Evolutionary conservation across 2,888 invertebrate genomes (phyloP), one percentile per base, ranked within the genome.

Genomic region (Lordiphosa fenestrarum): DNA sequence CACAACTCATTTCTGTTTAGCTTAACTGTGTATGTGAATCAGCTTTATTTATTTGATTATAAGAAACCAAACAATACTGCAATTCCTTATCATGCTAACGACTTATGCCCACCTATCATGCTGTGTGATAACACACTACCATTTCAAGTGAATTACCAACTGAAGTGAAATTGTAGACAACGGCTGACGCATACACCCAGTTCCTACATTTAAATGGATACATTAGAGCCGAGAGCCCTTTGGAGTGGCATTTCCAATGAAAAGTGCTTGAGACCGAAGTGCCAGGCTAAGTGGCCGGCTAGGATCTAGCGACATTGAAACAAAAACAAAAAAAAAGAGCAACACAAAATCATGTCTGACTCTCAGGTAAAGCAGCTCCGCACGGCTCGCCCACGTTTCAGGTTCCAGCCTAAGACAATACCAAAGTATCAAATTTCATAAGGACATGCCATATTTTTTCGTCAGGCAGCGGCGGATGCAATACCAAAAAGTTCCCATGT

Each of bases 401-500:
- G 60, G 66, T 64, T 66, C 33, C 33, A 21, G 44, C 63, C 63
- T 69, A 64, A 66, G 46, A 69, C 73, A 65, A 70, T 73, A 44
- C 44, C 46, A 74, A 66, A 73, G 68, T 80, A 73, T 80, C 83
- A 19, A 64, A 68, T 80, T 66, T 80, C 80, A 80, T 84, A 80
- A 73, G 80, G 80, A 84, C 63, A 63, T 47, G 66, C 19, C 66
- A 63, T 55, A 56, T 65, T 56, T 55, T 53, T 4, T 56, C 25
- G 38, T 15, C 36, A n/a, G 19, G 25, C 25, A 6, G 6, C 25
- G 36, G 47, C 64, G 66, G 66, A 64, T 64, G 68, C 58, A 42
- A 25, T 30, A 19, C 40, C 42, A 58, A 36, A 63, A 63, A 69
- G 69, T 84, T 77, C 70, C 72, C 78, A 81, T 78, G 60, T 55